Conservation (phyloP, 2,113 vertebrate genomes). For the Dipodomys spectabilis region DNA sequence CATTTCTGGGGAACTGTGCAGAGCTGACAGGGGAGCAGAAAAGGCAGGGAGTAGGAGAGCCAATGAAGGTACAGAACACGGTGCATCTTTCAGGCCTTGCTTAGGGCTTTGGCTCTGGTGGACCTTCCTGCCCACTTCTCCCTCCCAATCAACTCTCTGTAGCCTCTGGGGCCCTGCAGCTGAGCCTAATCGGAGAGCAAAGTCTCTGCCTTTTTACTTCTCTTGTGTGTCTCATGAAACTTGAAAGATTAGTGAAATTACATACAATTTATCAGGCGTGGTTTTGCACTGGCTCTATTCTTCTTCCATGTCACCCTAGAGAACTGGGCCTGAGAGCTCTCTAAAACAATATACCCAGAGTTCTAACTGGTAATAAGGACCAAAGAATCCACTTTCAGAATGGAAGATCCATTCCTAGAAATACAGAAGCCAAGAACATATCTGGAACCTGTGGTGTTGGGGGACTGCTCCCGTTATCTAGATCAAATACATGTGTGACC, state of each 20-base stretch:
- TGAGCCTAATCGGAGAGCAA: background rate
- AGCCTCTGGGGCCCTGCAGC: background rate
- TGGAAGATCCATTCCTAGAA: background rate
- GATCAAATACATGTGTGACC: accelerated
- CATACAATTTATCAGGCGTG: background rate
- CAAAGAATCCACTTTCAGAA: background rate
- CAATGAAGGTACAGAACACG: background rate
- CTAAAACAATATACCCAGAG: background rate
- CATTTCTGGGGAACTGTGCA: background rate
- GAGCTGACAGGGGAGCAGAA: background rate
- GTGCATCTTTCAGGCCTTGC: background rate
- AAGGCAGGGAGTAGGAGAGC: background rate
- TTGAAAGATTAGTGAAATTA: background rate
- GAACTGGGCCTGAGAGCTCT: background rate
- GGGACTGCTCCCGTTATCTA: background rate
- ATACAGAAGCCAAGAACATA: background rate
- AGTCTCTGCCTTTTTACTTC: background rate
- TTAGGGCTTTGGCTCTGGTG: background rate
- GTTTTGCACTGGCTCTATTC: background rate
- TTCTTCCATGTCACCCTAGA: background rate
- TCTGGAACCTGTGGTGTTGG: background rate
- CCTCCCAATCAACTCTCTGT: background rate
- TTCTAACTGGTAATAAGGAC: background rate
- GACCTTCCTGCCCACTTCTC: background rate
- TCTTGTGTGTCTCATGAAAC: background rate